phyloP scores from a whole-genome alignment of 92 coral and sea anemone genomes.

The Porites evermanni region DNA sequence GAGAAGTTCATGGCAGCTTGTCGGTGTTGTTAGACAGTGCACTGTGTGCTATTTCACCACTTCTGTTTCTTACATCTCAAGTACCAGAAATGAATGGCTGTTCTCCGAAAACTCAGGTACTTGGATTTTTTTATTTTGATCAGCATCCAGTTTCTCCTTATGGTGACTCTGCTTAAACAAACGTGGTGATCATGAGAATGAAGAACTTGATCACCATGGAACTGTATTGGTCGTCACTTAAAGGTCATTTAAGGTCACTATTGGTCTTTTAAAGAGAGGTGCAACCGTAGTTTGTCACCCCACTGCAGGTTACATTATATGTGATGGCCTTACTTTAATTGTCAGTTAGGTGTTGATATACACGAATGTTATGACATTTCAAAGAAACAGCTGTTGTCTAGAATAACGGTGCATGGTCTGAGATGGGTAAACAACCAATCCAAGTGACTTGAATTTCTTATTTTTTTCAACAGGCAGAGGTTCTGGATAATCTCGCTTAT shows the following conservation, averaged over 20 bases:
- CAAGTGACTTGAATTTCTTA: neutral
- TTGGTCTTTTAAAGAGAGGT: no score
- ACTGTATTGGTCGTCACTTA: neutral
- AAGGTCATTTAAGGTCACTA: neutral
- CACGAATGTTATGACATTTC: no score
- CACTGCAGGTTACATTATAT: no score
- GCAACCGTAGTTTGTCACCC: no score
- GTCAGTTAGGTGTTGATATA: no score
- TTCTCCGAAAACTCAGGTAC: constrained; percentile 85
- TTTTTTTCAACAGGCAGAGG: constrained; percentile 66
- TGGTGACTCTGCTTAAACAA: neutral
- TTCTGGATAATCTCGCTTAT: constrained; percentile 90
- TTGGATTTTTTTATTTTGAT: no score
- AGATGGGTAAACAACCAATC: no score
- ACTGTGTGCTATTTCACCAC: constrained; percentile 92
- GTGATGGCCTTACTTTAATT: no score
- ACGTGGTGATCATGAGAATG: neutral
- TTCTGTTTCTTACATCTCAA: constrained; percentile 89
- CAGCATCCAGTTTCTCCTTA: neutral
- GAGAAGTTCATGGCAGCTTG: constrained; percentile 96
- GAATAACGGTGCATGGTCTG: no score
- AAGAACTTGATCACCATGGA: neutral
- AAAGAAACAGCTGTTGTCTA: no score
- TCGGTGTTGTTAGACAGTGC: constrained; percentile 93
- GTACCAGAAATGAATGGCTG: constrained; percentile 88